Evolutionary conservation across 2,888 invertebrate species (phyloP).

Genomic region (Caenorhabditis sp.): DNA sequence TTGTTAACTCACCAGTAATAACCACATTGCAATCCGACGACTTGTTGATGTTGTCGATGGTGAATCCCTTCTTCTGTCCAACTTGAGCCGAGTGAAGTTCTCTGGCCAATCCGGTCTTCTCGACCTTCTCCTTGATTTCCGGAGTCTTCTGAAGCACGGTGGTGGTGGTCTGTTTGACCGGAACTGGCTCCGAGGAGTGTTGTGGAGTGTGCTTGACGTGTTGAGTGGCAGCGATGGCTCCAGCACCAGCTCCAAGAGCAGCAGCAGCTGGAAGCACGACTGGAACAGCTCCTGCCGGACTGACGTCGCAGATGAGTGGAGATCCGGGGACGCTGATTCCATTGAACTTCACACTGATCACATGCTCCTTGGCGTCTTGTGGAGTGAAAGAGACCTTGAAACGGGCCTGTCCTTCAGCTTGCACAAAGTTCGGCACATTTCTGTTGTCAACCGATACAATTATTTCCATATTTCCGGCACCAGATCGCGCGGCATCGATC

Average conservation of each 20-base stretch:
- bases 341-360: conserved; percentile 89
- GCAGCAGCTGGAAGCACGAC: conserved; percentile 17
- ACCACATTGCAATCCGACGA: conserved; percentile 77
- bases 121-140: conserved; percentile 48
- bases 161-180: conserved; percentile 30
- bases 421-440: conserved; percentile 96
- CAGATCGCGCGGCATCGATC: conserved; percentile 85
- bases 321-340: conserved; percentile 80
- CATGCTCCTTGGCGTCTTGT: conserved; percentile 91
- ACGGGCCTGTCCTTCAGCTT: conserved; percentile 92
- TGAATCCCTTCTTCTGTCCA: conserved; percentile 77
- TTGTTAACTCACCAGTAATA: conserved; percentile 72
- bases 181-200: conserved; percentile 35
- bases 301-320: conserved; percentile 44
- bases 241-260: conserved; percentile 22
- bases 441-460: conserved; percentile 95
- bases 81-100: conserved; percentile 65
- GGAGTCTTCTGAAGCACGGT: conserved; percentile 55
- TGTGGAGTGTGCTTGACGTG: conserved; percentile 32
- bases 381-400: conserved; percentile 95
- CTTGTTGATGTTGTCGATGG: conserved; percentile 72
- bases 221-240: conserved; percentile 9
- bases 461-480: conserved; percentile 96
- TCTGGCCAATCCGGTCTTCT: conserved; percentile 57
- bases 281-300: conserved; percentile 19